These are phyloP conservation scores for Dissostichus mawsoni DNA, from an alignment of 2,113 vertebrate genomes.

Conservation along the genomic window DNA sequence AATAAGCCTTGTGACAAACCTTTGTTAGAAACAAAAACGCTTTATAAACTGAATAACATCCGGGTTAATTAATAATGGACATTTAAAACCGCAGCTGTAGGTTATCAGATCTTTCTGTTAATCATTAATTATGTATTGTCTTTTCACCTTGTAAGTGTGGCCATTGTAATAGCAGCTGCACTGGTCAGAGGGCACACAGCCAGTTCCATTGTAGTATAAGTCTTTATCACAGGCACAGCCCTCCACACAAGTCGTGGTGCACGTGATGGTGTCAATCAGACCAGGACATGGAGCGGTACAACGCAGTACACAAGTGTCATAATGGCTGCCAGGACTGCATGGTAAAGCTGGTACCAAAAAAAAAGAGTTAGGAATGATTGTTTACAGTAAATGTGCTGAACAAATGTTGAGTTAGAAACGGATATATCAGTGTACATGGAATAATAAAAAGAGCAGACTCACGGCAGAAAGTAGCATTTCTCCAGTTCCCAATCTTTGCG, in stretches of 20 bases:
- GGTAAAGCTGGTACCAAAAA: constrained; percentile 24
- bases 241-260: constrained; percentile 73
- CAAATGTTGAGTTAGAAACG: background rate
- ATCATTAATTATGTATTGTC: background rate
- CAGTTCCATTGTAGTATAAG: constrained; percentile 63
- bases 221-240: constrained; percentile 83
- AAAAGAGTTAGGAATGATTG: background rate
- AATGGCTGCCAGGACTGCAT: constrained; percentile 82
- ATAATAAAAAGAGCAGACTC: constrained; percentile 25
- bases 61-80: background rate
- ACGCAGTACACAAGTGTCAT: constrained; percentile 74
- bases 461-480: constrained; percentile 68
- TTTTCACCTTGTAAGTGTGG: constrained; percentile 78
- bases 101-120: background rate
- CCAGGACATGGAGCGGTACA: constrained; percentile 77
- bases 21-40: background rate
- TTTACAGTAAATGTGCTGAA: background rate
- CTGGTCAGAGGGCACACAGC: constrained; percentile 71
- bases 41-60: background rate
- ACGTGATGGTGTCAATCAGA: constrained; percentile 21
- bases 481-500: constrained; percentile 58
- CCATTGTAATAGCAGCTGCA: constrained; percentile 85
- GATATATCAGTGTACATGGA: background rate
- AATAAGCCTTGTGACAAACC: background rate
- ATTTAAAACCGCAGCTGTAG: background rate